Conservation (phyloP, 2,113 vertebrate species). For the Motacilla alba region DNA sequence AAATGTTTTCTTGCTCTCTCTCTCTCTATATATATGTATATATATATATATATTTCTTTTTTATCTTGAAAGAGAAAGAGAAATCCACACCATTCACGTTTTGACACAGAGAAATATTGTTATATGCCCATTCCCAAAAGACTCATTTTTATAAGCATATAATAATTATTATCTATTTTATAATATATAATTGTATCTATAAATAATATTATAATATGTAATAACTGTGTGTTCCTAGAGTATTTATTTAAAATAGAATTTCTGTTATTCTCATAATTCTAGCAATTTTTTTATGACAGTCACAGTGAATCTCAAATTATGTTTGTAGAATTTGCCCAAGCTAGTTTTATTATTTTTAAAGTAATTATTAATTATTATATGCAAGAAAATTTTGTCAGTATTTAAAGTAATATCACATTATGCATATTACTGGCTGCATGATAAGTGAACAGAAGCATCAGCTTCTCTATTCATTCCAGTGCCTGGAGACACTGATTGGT, state of each 20-base stretch:
- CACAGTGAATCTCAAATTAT: background rate
- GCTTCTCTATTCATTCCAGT: background rate
- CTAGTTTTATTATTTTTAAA: background rate
- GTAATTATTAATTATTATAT: background rate
- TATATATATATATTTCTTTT: background rate
- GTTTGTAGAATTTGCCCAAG: background rate
- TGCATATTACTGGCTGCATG: background rate
- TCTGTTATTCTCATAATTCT: background rate
- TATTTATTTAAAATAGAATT: background rate
- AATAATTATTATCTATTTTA: background rate
- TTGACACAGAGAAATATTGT: background rate
- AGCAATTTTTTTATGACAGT: background rate
- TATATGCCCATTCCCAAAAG: background rate
- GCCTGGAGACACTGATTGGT: background rate
- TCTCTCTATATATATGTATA: too few species aligned
- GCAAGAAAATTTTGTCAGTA: background rate
- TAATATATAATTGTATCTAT: background rate
- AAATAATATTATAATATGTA: background rate
- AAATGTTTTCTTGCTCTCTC: background rate
- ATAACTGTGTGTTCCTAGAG: background rate
- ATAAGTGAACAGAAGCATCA: background rate
- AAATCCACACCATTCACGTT: background rate
- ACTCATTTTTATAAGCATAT: background rate
- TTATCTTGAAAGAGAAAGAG: background rate
- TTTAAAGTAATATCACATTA: slow-evolving; percentile 32